A percentile compares a stretch with the other conserved stretches of the same genome.
phyloP scores from a whole-genome alignment of 1,140 invertebrate species.

The Diabrotica virgifera region DNA sequence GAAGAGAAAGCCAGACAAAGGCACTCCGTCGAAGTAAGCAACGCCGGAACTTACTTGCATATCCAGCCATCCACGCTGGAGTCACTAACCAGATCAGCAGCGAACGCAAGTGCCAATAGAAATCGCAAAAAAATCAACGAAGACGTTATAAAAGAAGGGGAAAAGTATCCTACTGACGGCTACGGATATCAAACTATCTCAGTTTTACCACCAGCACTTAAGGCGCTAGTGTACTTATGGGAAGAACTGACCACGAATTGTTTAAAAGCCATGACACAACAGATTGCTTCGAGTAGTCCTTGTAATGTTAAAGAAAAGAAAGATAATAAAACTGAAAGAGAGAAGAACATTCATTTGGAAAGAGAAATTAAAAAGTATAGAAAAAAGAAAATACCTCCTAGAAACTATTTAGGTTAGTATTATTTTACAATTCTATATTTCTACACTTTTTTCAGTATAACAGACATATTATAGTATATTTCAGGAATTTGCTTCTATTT shows the following conservation, averaged over 20 bases:
- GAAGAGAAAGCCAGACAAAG: slow-evolving; percentile 67
- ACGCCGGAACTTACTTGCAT: slow-evolving; percentile 69
- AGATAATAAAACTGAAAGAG: slow-evolving; percentile 43
- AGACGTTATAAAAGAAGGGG: slow-evolving; percentile 55
- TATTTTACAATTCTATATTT: neutral
- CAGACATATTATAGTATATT: too few species aligned
- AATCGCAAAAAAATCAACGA: slow-evolving; percentile 55
- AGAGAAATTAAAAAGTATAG: slow-evolving; percentile 54
- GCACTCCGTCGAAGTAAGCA: slow-evolving; percentile 84
- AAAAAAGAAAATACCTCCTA: slow-evolving; percentile 55
- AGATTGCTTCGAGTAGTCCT: slow-evolving; percentile 52
- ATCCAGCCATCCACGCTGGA: slow-evolving; percentile 76
- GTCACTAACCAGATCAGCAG: slow-evolving; percentile 69
- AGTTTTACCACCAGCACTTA: slow-evolving; percentile 80
- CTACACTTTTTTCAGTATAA: too few species aligned
- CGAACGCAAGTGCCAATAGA: slow-evolving; percentile 68
- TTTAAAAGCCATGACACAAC: slow-evolving; percentile 64
- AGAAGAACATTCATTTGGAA: slow-evolving; percentile 51
- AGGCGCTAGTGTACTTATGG: slow-evolving; percentile 82
- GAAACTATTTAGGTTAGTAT: slow-evolving; percentile 47
- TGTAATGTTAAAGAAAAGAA: slow-evolving; percentile 51
- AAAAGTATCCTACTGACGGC: slow-evolving; percentile 19
- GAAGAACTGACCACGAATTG: slow-evolving; percentile 76
- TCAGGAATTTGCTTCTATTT: too few species aligned
- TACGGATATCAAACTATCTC: slow-evolving; percentile 58